These are phyloP conservation scores for Nebria ingens DNA, from an alignment of 1,140 invertebrate genomes.

Conservation along the genomic window DNA sequence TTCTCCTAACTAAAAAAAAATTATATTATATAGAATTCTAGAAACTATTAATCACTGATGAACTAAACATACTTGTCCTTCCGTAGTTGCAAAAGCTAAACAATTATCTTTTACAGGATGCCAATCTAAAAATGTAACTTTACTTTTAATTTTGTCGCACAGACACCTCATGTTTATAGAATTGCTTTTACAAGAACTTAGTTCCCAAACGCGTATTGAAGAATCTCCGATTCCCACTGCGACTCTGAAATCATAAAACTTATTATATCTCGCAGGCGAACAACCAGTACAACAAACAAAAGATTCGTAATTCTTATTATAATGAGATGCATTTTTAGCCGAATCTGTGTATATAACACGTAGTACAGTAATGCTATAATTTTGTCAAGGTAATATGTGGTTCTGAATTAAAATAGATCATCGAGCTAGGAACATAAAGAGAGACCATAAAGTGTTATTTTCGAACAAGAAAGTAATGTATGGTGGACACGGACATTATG, in stretches of 20 bases:
- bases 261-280: no score
- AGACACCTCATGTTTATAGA: slow-evolving; percentile 39
- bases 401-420: no score
- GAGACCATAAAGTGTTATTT: no score
- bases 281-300: slow-evolving; percentile 14
- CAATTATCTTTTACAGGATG: slow-evolving; percentile 63
- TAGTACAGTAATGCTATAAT: slow-evolving; percentile 13
- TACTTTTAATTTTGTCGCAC: slow-evolving; percentile 63
- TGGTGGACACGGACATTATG: no score
- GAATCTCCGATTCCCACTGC: slow-evolving; percentile 62
- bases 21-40: slow-evolving; percentile 32
- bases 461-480: no score
- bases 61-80: slow-evolving; percentile 48
- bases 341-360: no score
- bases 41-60: no score
- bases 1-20: slow-evolving; percentile 38
- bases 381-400: no score
- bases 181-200: slow-evolving; percentile 38
- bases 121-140: slow-evolving; percentile 62
- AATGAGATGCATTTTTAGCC: no score
- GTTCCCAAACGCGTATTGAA: slow-evolving; percentile 60
- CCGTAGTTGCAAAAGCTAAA: slow-evolving; percentile 64
- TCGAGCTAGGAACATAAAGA: no score
- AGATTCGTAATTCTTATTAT: no score
- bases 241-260: slow-evolving; percentile 40